phyloP scores from a whole-genome alignment of 1,140 invertebrate genomes.

The Condylostylus longicornis region DNA sequence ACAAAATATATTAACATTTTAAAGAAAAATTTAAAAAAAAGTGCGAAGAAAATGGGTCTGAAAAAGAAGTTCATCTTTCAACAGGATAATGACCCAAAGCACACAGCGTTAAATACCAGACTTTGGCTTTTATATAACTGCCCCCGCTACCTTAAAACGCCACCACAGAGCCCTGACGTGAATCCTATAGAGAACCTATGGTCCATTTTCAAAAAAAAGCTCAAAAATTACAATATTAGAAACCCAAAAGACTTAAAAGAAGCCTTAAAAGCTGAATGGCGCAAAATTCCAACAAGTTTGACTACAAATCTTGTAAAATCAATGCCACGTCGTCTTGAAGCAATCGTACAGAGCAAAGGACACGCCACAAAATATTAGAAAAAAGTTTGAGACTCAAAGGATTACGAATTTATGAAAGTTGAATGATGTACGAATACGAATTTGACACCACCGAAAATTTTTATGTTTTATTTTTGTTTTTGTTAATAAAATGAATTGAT shows the following conservation, averaged over 20 bases:
- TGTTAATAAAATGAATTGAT: no score
- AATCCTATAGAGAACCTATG: slow-evolving; percentile 14
- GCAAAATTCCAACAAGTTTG: slow-evolving; percentile 7
- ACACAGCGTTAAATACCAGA: slow-evolving; percentile 12
- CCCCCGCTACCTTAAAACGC: slow-evolving; percentile 11
- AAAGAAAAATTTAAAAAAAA: slow-evolving; percentile 10
- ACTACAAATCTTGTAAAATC: slow-evolving; percentile 8
- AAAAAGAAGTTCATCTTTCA: slow-evolving; percentile 4
- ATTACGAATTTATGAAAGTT: no score
- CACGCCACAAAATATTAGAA: no score
- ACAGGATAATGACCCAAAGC: slow-evolving; percentile 14
- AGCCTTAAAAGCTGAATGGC: slow-evolving; percentile 11
- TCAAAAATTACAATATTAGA: slow-evolving; percentile 1
- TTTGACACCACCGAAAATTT: no score
- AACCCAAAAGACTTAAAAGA: slow-evolving; percentile 3
- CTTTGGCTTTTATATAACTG: slow-evolving; percentile 13
- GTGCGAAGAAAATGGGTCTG: slow-evolving; percentile 10
- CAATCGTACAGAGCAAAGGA: slow-evolving; percentile 6
- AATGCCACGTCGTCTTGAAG: slow-evolving; percentile 7
- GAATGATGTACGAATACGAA: no score
- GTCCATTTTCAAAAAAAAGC: slow-evolving; percentile 11
- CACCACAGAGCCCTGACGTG: slow-evolving; percentile 16
- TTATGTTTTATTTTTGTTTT: no score
- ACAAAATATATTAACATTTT: slow-evolving; percentile 11
- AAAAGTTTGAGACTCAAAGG: no score